These are phyloP conservation scores for Agrochola macilenta DNA, from an alignment of 2,888 invertebrate genomes.

Conservation along the genomic window DNA sequence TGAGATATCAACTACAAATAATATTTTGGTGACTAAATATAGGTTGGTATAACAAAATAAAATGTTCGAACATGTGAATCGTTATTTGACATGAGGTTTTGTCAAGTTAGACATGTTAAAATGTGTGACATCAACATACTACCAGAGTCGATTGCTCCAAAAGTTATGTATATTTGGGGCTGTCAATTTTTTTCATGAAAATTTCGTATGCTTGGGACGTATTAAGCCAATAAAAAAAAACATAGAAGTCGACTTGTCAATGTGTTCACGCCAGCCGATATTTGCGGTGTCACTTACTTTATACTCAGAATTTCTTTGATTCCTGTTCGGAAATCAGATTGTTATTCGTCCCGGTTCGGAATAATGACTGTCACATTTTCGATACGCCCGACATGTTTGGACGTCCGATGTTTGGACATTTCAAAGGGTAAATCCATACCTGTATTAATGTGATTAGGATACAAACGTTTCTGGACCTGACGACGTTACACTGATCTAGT, in stretches of 20 bases:
- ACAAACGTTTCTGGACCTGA: slow-evolving; percentile 3
- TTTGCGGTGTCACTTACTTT: not conserved
- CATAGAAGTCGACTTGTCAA: not conserved
- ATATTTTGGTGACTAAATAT: not conserved
- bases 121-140: not conserved
- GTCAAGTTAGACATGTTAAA: not conserved
- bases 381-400: not conserved
- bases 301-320: not conserved
- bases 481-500: slow-evolving; percentile 17
- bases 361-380: slow-evolving; percentile 7
- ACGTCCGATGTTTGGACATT: slow-evolving; percentile 9
- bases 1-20: not conserved
- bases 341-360: not conserved
- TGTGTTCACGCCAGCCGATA: not conserved
- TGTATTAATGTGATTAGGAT: slow-evolving; percentile 7
- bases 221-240: not conserved
- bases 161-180: not conserved
- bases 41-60: not conserved
- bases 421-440: not conserved
- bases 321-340: slow-evolving; percentile 3
- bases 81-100: not conserved
- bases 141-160: not conserved
- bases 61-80: not conserved
- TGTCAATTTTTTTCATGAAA: not conserved
- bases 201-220: not conserved